phyloP scores from a whole-genome alignment of 2,888 invertebrate species.

The Caenorhabditis japonica region DNA sequence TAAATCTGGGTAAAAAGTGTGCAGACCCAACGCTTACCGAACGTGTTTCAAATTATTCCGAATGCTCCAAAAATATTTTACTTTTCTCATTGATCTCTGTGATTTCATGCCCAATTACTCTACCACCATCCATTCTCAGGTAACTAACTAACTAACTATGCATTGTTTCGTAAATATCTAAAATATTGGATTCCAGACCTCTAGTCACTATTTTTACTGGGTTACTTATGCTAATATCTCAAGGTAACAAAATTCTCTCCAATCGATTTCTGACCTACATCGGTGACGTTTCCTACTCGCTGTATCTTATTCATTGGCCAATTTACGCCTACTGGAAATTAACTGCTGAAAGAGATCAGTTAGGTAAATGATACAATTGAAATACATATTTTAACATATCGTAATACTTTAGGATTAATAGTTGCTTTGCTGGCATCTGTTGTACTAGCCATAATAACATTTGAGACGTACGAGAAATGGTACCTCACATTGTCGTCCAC shows the following conservation, averaged over 20 bases:
- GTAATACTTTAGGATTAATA: slow-evolving; percentile 5
- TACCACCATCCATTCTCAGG: background rate
- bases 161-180: too few species aligned
- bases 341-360: slow-evolving; percentile 3
- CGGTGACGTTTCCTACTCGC: slow-evolving; percentile 34
- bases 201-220: slow-evolving; percentile 23
- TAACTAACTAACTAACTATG: background rate
- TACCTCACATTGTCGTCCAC: slow-evolving; percentile 12
- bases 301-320: slow-evolving; percentile 38
- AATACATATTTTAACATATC: too few species aligned
- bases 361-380: slow-evolving; percentile 3
- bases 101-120: background rate
- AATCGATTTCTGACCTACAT: slow-evolving; percentile 28
- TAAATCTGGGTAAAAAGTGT: slow-evolving; percentile 1
- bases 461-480: slow-evolving; percentile 31
- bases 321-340: slow-evolving; percentile 28
- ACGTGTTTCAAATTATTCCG: slow-evolving; percentile 4
- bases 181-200: slow-evolving; percentile 17
- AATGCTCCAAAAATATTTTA: background rate
- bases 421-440: slow-evolving; percentile 5
- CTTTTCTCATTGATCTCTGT: slow-evolving; percentile 8
- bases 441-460: slow-evolving; percentile 13
- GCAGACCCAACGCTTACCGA: too few species aligned
- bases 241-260: slow-evolving; percentile 6
- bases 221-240: slow-evolving; percentile 9